Base-by-base conservation (phyloP, 2,797 vertebrate species). In the Morus bassanus region DNA sequence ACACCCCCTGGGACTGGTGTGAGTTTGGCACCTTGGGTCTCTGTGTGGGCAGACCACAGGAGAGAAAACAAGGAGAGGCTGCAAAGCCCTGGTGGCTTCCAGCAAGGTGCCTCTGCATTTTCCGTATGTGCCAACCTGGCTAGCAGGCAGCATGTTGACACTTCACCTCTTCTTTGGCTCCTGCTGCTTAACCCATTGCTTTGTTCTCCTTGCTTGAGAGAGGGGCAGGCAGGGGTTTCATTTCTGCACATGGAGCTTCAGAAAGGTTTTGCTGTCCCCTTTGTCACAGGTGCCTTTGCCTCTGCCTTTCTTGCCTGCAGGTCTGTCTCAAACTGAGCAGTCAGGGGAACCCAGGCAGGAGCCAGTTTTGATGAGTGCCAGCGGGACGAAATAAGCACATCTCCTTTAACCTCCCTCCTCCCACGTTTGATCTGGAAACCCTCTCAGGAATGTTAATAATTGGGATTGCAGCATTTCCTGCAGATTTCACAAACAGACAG, bases 231-330 rank as follows among this genome's bases (percentile, higher is more conserved):
- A 30, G 4, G 4, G 27, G 22, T 8, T 64, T 41, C 14, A 8
- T 57, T 70, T 75, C 63, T 80, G 35, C 63, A 43, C 19, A 4
- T 1, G 3, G 41, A 50, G 39, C 24, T 78, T 41, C 57, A 45
- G 50, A 35, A 86, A 57, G 7, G 22, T 68, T 88, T 79, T 61
- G 39, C 45, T 56, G 37, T 48, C 8, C 28, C 18, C 28, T 65
- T 25, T 37, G 81, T 21, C 56, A 18, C 50, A 53, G 54, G 15
- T 11, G 0, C 10, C 28, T 7, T 61, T 0, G 0, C 37, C 63
- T 59, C 21, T 76, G 54, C 11, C 48, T 64, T 46, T 39, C 33
- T 51, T 27, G 46, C 39, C 46, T 61, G 73, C 69, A 64, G 25
- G 18, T 12, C 50, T 50, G 7, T 25, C 45, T 84, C 50, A 35